Percentiles rank a stretch among this genome's conserved stretches.
These are phyloP conservation scores for Lethenteron reissneri DNA, from an alignment of 2,113 vertebrate genomes.

Conservation along the genomic window DNA sequence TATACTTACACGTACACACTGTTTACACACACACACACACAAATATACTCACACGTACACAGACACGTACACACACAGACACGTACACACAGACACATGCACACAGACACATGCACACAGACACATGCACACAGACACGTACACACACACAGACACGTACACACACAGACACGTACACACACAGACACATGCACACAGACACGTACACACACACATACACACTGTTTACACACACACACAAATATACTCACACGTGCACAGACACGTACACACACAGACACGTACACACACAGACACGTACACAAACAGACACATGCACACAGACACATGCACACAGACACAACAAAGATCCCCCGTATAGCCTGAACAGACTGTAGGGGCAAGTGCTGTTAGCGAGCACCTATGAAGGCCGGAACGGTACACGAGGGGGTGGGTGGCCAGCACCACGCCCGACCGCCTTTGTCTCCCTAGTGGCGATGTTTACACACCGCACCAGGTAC, in stretches of 20 bases:
- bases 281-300: too few species aligned
- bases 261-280: neutral
- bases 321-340: neutral
- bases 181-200: neutral
- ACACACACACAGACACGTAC: neutral
- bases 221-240: neutral
- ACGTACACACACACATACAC: neutral
- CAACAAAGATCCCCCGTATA: too few species aligned
- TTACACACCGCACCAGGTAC: too few species aligned
- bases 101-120: constrained; percentile 1
- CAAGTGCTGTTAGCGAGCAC: too few species aligned
- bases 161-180: neutral
- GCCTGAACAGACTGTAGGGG: too few species aligned
- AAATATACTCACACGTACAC: neutral
- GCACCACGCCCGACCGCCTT: too few species aligned
- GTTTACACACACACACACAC: neutral
- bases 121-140: neutral
- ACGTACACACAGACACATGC: neutral
- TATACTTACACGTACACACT: neutral
- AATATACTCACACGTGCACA: too few species aligned
- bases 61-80: neutral
- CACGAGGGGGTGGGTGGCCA: too few species aligned
- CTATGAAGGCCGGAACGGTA: too few species aligned
- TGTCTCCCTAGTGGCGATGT: too few species aligned
- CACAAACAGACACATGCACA: neutral